Percentiles rank a stretch among this genome's conserved stretches.
Evolutionary conservation across 2,797 vertebrate genomes (phyloP).

Genomic region (Hoplostethus mediterraneus): DNA sequence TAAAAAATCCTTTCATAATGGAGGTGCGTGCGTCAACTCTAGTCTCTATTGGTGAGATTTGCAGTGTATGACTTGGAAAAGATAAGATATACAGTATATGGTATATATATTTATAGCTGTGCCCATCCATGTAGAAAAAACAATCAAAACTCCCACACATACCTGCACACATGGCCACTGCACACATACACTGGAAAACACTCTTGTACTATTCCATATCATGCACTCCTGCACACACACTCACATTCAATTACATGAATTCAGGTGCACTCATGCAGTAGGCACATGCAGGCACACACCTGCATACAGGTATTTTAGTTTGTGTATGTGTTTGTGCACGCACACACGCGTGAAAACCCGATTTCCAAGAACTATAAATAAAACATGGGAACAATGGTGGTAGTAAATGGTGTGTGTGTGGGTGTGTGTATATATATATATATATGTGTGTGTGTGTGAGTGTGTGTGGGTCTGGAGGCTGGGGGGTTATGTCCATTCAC

Average conservation of each 20-base stretch:
- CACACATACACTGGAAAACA: constrained; percentile 57
- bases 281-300: constrained; percentile 44
- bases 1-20: background rate
- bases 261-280: constrained; percentile 55
- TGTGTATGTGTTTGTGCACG: constrained; percentile 10
- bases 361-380: constrained; percentile 51
- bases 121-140: constrained; percentile 63
- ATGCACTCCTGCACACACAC: constrained; percentile 64
- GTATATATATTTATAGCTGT: constrained; percentile 42
- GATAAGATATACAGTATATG: constrained; percentile 20
- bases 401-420: constrained; percentile 26
- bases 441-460: constrained; percentile 3
- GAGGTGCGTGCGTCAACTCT: background rate
- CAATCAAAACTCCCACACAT: constrained; percentile 58
- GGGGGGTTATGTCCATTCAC: constrained; percentile 2
- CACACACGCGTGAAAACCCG: constrained; percentile 3
- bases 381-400: constrained; percentile 40
- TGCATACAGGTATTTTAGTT: constrained; percentile 31
- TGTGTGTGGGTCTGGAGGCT: background rate
- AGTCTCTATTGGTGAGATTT: constrained; percentile 20
- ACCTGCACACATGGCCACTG: constrained; percentile 54
- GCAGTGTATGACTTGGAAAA: constrained; percentile 33
- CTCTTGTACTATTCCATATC: constrained; percentile 55
- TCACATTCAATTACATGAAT: constrained; percentile 64
- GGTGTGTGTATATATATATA: constrained; percentile 26